Evolutionary conservation across 1,140 invertebrate genomes (phyloP), one percentile per base, ranked within the genome.

Genomic region (Lucilia cuprina): DNA sequence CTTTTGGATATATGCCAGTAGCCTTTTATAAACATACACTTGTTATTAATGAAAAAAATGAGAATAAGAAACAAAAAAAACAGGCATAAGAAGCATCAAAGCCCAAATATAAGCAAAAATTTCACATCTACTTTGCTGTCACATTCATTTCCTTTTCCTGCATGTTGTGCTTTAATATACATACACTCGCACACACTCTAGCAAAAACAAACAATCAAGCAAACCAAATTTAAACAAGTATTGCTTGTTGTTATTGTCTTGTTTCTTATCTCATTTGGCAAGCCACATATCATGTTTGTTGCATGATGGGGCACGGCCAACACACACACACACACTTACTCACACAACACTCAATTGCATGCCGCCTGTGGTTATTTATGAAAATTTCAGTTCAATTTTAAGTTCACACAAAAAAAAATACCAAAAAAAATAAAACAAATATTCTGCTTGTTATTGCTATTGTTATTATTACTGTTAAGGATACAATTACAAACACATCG

Each of bases 231-330:
- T 17, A 12, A 49, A 49, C 77, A 80, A 80, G 47, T 49, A 80
- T 80, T 80, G 77, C 77, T 50, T 80, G 77, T 50, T 80, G 47
- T 80, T 80, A 80, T 80, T 80, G 77, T 80, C 77, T 80, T 80
- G 77, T 80, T 80, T 80, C 77, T 80, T 80, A 80, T 80, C 77
- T 80, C 77, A 80, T 80, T 80, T 80, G 77, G 77, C 77, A 80
- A 80, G 77, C 77, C 77, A 80, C 77, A 80, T 80, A 80, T 80
- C 77, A 80, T 80, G 77, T 80, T 49, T 78, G 41, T 78, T 49
- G 47, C 47, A 49, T 47, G 41, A 41, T 41, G 77, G 77, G 75
- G 41, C 77, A 80, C 25, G 41, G 41, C 41, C 41, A 41, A 41
- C 41, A 41, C 41, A 41, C 5, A 41, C 35, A 41, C 35, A 41